Conservation (phyloP, 2,113 vertebrate species). For the Parotia lawesii region DNA sequence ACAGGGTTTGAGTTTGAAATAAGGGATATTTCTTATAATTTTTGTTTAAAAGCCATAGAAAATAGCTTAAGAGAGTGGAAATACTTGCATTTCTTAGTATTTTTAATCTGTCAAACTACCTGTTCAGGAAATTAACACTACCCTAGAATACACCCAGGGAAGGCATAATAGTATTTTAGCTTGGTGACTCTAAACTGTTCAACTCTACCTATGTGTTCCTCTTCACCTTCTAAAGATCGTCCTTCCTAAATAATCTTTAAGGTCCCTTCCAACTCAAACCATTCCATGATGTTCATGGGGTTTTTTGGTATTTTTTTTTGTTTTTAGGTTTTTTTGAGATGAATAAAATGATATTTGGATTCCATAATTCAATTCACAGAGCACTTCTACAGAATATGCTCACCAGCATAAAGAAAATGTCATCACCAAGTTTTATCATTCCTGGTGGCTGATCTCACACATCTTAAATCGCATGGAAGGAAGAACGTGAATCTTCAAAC, state of each 20-base stretch:
- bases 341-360: background rate
- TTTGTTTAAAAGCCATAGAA: background rate
- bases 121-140: background rate
- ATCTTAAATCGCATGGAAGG: background rate
- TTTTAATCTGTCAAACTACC: background rate
- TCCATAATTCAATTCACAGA: background rate
- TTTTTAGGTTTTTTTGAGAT: background rate
- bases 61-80: background rate
- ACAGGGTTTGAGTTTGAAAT: background rate
- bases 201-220: background rate
- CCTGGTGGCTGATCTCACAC: background rate
- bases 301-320: fast-evolving
- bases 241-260: background rate
- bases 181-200: background rate
- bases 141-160: background rate
- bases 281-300: background rate
- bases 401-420: background rate
- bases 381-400: background rate
- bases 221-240: background rate
- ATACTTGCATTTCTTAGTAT: background rate
- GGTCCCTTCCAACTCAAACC: background rate
- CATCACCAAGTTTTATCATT: background rate
- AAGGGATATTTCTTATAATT: background rate
- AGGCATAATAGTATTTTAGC: background rate
- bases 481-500: background rate